A percentile compares a stretch with the other conserved stretches of the same genome.
phyloP scores from a whole-genome alignment of 1,140 invertebrate genomes.

The Heliconius nattereri region DNA sequence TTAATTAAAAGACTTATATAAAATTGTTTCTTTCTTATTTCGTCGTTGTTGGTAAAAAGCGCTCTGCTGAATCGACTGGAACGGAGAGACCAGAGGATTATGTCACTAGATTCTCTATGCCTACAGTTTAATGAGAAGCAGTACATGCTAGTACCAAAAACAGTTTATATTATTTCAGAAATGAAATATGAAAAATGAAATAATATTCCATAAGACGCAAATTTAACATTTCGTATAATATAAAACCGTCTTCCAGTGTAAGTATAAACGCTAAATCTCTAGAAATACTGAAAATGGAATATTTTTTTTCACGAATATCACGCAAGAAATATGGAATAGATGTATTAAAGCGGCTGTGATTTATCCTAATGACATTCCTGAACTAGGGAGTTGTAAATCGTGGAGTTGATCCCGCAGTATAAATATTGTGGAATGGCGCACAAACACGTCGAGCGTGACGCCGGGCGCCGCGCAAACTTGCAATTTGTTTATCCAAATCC shows the following conservation, averaged over 20 bases:
- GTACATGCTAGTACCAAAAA: no score
- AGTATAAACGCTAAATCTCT: neutral
- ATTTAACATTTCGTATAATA: neutral
- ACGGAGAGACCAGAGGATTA: no score
- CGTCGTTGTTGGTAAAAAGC: neutral
- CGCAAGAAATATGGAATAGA: conserved; percentile 44
- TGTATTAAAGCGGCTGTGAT: conserved; percentile 50
- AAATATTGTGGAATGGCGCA: conserved; percentile 59
- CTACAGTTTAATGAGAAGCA: no score
- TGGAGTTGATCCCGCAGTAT: conserved; percentile 59
- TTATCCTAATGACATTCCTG: conserved; percentile 58
- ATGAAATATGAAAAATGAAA: no score
- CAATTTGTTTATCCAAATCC: conserved; percentile 45
- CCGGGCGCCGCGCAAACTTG: conserved; percentile 45
- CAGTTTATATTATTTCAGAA: no score
- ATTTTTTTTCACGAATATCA: conserved; percentile 47
- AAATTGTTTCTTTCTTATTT: neutral
- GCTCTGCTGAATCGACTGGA: no score
- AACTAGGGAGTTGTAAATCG: conserved; percentile 53
- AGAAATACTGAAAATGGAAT: neutral
- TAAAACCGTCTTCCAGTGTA: neutral
- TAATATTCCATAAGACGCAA: neutral
- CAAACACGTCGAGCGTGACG: conserved; percentile 33
- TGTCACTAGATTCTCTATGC: no score
- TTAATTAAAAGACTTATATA: neutral